A percentile compares a stretch with the other conserved stretches of the same genome.
These are phyloP conservation scores for Monarcha castaneiventris DNA, from an alignment of 2,113 vertebrate species.

Conservation along the genomic window DNA sequence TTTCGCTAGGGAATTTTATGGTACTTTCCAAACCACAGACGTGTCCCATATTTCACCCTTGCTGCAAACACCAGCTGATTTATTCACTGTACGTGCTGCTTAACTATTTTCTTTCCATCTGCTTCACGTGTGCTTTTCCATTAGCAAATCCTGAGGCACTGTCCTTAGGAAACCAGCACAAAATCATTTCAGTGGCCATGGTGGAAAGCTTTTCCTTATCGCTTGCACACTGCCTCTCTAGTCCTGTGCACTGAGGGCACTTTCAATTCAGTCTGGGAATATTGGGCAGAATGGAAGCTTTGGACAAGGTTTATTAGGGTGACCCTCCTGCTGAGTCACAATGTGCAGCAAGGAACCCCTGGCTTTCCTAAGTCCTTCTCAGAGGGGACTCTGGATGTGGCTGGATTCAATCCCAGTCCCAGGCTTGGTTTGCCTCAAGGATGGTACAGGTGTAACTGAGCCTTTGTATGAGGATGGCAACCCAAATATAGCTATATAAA, in stretches of 20 bases:
- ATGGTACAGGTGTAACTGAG: not conserved
- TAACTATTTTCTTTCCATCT: slow-evolving; percentile 9
- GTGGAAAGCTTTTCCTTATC: not conserved
- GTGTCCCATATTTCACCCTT: slow-evolving; percentile 4
- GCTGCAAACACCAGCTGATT: not conserved
- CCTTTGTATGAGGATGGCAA: not conserved
- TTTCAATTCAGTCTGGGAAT: not conserved
- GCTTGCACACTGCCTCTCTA: not conserved
- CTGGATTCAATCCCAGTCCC: not conserved
- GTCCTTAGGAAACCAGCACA: not conserved
- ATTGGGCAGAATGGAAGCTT: not conserved
- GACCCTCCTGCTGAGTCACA: not conserved
- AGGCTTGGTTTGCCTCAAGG: not conserved
- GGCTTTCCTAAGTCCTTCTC: not conserved
- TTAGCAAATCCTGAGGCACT: not conserved
- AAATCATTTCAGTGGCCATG: not conserved
- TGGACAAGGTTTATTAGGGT: not conserved
- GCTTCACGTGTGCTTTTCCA: slow-evolving; percentile 6
- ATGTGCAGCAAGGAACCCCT: not conserved
- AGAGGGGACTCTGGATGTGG: not conserved
- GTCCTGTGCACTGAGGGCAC: not conserved
- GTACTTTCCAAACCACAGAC: not conserved
- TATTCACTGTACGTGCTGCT: not conserved
- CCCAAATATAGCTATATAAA: not conserved
- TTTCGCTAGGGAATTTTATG: not conserved